Evolutionary conservation across 2,113 vertebrate genomes (phyloP).

Genomic region (Phrynosoma platyrhinos): DNA sequence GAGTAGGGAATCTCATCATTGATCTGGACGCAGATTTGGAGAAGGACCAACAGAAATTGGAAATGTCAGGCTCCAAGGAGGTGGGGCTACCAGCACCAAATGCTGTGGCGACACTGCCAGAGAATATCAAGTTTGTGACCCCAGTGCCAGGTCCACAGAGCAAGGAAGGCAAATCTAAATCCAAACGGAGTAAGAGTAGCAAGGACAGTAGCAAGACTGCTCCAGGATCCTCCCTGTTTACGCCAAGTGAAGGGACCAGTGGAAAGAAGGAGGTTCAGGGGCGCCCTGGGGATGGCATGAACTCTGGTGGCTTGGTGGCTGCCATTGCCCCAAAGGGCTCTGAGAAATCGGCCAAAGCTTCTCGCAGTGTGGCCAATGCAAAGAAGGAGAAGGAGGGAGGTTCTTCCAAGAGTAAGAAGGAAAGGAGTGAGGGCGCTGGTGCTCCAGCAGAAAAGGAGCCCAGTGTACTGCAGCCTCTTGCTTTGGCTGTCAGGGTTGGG

Average conservation of each 20-base stretch:
- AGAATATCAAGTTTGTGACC: constrained; percentile 99
- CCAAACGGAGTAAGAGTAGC: constrained; percentile 97
- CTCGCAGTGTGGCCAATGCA: constrained; percentile 87
- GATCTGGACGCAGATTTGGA: constrained; percentile 99
- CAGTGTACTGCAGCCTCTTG: constrained; percentile 87
- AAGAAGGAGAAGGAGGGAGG: constrained; percentile 96
- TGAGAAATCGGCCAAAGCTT: constrained; percentile 91
- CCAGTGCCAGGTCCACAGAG: constrained; percentile 94
- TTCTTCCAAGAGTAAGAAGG: constrained; percentile 94
- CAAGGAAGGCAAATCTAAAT: constrained; percentile 99
- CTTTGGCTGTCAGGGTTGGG: constrained; percentile 85
- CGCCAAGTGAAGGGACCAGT: constrained; percentile 82
- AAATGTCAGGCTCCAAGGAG: constrained; percentile 99
- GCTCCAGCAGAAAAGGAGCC: constrained; percentile 89
- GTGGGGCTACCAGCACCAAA: constrained; percentile 92
- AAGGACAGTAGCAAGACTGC: constrained; percentile 95
- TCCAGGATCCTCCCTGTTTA: constrained; percentile 82
- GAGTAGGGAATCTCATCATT: constrained; percentile 99
- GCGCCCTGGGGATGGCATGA: constrained; percentile 87
- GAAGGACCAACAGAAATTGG: constrained; percentile 97
- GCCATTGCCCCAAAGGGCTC: constrained; percentile 86
- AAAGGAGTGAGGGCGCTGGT: constrained; percentile 89
- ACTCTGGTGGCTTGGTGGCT: constrained; percentile 78
- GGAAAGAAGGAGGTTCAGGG: constrained; percentile 92
- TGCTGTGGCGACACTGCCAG: constrained; percentile 93